Evolutionary conservation across 2,797 vertebrate genomes (phyloP).

Genomic region (Macropus fuliginosus): DNA sequence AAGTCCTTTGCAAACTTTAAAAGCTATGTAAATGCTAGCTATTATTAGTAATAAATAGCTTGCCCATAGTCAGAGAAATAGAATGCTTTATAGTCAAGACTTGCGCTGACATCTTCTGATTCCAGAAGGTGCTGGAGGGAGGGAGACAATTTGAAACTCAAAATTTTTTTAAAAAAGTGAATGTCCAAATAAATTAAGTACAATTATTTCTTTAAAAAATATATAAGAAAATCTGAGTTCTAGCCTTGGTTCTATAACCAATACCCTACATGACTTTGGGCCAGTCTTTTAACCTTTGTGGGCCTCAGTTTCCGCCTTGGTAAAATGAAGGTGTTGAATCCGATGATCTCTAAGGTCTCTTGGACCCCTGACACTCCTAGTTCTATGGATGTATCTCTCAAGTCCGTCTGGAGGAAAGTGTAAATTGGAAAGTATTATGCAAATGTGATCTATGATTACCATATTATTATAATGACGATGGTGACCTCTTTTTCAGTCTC

Average conservation of each 20-base stretch:
- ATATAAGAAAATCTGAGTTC: neutral
- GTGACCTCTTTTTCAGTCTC: neutral
- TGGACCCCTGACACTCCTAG: neutral
- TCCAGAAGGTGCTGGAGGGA: neutral
- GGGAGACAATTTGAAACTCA: neutral
- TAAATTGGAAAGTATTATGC: neutral
- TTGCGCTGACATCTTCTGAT: neutral
- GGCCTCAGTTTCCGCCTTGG: constrained; percentile 5
- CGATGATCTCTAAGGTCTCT: neutral
- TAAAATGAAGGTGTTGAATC: neutral
- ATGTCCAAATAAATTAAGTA: neutral
- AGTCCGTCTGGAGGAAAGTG: neutral
- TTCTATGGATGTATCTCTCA: neutral
- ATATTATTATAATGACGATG: neutral
- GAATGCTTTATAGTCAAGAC: neutral
- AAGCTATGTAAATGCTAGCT: neutral
- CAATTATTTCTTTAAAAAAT: neutral
- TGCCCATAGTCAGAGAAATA: neutral
- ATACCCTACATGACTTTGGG: fast-evolving
- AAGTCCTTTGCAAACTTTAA: neutral
- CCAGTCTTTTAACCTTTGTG: neutral
- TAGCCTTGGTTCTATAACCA: neutral
- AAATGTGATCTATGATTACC: neutral
- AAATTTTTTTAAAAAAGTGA: neutral
- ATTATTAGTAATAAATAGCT: neutral